Percentiles rank a stretch among this genome's conserved stretches.
Conservation (phyloP, 2,113 vertebrate genomes). For the Caretta caretta region DNA sequence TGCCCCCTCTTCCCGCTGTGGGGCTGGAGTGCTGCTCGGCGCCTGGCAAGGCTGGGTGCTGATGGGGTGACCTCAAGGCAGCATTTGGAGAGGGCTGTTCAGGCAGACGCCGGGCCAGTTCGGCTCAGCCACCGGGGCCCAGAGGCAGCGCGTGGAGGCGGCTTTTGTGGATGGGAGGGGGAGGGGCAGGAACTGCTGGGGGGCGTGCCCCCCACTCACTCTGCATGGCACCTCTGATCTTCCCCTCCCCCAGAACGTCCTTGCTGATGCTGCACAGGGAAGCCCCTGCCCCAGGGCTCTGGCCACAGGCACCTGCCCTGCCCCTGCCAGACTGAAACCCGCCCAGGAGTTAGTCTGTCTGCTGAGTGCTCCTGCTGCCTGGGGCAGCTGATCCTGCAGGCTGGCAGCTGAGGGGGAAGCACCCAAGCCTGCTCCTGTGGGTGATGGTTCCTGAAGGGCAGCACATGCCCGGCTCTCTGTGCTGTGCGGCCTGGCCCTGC, state of each 20-base stretch:
- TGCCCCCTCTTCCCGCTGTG: no score
- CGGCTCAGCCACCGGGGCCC: no score
- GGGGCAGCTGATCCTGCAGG: no score
- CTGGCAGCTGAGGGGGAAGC: no score
- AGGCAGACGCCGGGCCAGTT: no score
- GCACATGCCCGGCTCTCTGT: no score
- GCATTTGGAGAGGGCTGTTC: no score
- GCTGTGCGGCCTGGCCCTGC: background rate
- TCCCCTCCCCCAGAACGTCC: background rate
- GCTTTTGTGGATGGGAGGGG: background rate
- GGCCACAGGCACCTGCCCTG: accelerated
- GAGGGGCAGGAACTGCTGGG: background rate
- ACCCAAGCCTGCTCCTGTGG: no score
- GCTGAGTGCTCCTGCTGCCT: background rate
- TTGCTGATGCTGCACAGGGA: accelerated
- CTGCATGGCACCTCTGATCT: background rate
- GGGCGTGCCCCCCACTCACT: background rate
- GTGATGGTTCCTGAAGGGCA: background rate
- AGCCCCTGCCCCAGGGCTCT: background rate
- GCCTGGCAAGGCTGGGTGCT: no score
- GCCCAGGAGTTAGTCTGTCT: no score
- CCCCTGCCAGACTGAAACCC: background rate
- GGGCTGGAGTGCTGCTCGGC: no score
- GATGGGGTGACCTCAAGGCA: no score
- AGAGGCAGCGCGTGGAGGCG: background rate